Evolutionary conservation across 2,797 vertebrate genomes (phyloP), one percentile per base, ranked within the genome.

Genomic region (Myotis daubentonii): DNA sequence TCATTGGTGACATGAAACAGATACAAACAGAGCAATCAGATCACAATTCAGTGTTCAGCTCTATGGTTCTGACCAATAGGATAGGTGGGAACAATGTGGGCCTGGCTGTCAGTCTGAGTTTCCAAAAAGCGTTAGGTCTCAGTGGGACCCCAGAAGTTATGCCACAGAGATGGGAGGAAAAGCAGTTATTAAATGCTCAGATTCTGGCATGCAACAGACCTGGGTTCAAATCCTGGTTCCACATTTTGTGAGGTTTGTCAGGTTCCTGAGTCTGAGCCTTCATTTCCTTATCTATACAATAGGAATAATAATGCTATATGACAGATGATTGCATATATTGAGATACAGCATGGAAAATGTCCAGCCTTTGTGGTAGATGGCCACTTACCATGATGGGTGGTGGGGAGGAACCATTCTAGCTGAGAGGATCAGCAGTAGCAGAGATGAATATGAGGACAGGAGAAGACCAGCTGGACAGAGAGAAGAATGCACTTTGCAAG

Each of bases 1-100:
- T 95, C 66, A 86, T 17, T 6, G 84, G 79, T 53, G 44, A 74
- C 15, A 51, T 83, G 17, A 92, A 38, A 76, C 8, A 78, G 30
- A 87, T 23, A 30, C n/a, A 20, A 47, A 44, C 28, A 72, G 9
- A 79, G 7, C 15, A 33, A 11, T 91, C n/a, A 87, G 13, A 47
- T 65, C 71, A 47, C 22, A 80, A 30, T 25, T 75, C 23, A 36
- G 44, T 28, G 8, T 16, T 70, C 8, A 17, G 8, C 53, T 84
- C 60, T 80, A 49, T 71, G 65, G 38, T 53, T 76, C n/a, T 65
- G 51, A 81, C 23, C 10, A 12, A 3, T 20, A 84, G 44, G 17
- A 23, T 76, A 30, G 10, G 15, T 47, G 5, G 19, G 15, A 65
- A n/a, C 17, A 36, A 5, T 16, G 33, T 55, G 65, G 57, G 6